phyloP scores from a whole-genome alignment of 2,113 vertebrate genomes.

The Amia ocellicauda region DNA sequence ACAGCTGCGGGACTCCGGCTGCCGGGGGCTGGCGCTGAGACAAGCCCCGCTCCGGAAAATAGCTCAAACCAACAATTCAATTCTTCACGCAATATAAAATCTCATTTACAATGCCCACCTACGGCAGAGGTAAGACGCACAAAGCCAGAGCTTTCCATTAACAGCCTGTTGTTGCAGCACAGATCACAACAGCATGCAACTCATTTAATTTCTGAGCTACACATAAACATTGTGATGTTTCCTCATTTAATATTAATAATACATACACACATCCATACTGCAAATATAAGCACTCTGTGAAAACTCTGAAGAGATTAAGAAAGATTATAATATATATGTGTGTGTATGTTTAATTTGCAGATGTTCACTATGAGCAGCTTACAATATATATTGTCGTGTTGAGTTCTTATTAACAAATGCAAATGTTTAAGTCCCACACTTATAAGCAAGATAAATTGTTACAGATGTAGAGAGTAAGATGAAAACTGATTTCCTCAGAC shows the following conservation, averaged over 20 bases:
- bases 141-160: neutral
- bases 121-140: neutral
- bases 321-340: no score
- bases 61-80: conserved; percentile 10
- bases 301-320: no score
- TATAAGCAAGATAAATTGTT: conserved; percentile 1
- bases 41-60: neutral
- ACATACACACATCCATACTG: no score
- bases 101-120: conserved; percentile 12
- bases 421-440: neutral
- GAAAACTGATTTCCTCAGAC: neutral
- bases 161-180: neutral
- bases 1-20: neutral
- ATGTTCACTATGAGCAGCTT: no score
- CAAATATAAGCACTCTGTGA: no score
- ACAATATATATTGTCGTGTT: no score
- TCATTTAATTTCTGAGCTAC: neutral
- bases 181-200: neutral
- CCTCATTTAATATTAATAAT: no score
- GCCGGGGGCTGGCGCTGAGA: conserved; percentile 5
- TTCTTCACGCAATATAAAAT: conserved; percentile 12
- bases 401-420: neutral
- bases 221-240: neutral
- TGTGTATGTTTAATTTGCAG: no score
- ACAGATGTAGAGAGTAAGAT: neutral